Conservation (phyloP, 2,113 vertebrate species). For the Dromas ardeola region DNA sequence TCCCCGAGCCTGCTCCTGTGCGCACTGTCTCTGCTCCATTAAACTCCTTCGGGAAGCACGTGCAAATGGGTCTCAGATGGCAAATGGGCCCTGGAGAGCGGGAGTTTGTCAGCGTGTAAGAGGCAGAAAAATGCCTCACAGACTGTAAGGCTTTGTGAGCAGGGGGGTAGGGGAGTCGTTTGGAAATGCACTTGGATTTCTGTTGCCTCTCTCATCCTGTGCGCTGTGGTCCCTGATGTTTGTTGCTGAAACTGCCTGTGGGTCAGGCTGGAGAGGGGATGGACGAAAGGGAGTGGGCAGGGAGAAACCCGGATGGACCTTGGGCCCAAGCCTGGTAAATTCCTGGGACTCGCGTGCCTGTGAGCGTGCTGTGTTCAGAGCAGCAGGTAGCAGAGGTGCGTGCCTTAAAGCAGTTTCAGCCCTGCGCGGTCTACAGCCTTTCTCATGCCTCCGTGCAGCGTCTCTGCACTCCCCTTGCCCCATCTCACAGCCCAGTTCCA, state of each 20-base stretch:
- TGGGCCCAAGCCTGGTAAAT: no score
- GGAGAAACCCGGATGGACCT: not conserved
- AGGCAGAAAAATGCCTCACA: not conserved
- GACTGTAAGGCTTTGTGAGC: not conserved
- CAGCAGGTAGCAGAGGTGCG: not conserved
- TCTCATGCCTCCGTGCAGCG: not conserved
- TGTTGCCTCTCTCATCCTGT: accelerated
- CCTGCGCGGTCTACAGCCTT: not conserved
- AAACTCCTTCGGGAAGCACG: not conserved
- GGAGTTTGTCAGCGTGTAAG: not conserved
- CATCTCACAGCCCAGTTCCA: not conserved
- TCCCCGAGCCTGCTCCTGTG: not conserved
- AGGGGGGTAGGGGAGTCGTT: not conserved
- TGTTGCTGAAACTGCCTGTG: not conserved
- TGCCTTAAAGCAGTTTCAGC: not conserved
- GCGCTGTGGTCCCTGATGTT: not conserved
- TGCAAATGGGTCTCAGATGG: not conserved
- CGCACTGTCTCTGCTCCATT: not conserved
- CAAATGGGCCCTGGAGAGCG: not conserved
- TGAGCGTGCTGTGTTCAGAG: not conserved
- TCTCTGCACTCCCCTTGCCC: not conserved
- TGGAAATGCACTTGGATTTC: not conserved
- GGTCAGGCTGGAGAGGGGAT: no score
- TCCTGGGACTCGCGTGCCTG: accelerated
- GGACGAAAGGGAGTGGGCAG: not conserved